Base-by-base conservation (phyloP, 2,113 vertebrate genomes). In the Cygnus atratus region DNA sequence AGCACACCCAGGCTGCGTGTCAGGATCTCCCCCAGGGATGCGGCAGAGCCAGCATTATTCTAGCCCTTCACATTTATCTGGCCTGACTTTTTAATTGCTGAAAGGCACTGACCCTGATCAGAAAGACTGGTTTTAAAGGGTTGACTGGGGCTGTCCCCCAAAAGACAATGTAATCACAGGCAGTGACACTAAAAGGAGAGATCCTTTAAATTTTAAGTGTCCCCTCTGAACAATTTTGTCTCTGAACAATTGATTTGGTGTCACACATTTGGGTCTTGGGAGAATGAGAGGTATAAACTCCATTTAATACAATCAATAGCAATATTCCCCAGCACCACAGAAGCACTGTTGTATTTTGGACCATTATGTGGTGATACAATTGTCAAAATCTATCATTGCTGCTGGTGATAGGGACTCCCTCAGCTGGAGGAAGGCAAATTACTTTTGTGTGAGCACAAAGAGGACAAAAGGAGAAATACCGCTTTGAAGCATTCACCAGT, bases 221-320 rank as follows among this genome's bases (percentile, higher is more conserved):
- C 2, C 10, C 11, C 25, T 88, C 66, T 67, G 89, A 96, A 92
- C 58, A 92, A 78, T 91, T 91, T 92, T 7, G 88, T 95, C 76
- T 73, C 68, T 72, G 92, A 94, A 95, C 81, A 93, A 96, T 68
- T 84, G 94, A 95, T 95, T 80, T 62, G 9, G 37, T 80, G 91
- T 88, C 88, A 92, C 77, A 93, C 84, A 87, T 96, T 91, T 63
- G 44, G n/a, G 41, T 82, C 71, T 92, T 95, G 19, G 70, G 48
- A 96, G 59, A 77, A 94, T 71, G 55, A 89, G 81, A 93, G 22
- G 74, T 57, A 93, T 71, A 92, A 97, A 93, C 74, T 94, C 54
- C 41, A 93, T 94, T 97, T 90, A 91, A 87, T 83, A 87, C 50
- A 88, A 95, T 94, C 93, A 91, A 89, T 84, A 96, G 71, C 59